Percentiles rank a stretch among this genome's conserved stretches.
These are phyloP conservation scores for Capitulum mitella DNA, from an alignment of 2,888 invertebrate genomes.

Conservation along the genomic window DNA sequence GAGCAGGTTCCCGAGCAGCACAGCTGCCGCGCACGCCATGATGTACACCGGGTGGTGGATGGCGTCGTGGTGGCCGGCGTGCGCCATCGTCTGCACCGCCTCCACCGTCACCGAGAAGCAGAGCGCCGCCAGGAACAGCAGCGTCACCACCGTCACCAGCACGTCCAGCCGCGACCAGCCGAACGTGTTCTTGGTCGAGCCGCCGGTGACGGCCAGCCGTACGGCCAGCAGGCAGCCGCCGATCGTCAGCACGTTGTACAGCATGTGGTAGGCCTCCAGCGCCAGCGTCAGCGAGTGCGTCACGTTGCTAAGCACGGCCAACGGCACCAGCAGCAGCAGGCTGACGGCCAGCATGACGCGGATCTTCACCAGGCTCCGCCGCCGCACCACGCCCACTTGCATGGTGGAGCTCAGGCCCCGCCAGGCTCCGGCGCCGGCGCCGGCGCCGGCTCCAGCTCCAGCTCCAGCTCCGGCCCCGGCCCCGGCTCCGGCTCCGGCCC, in stretches of 20 bases:
- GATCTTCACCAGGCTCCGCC: constrained; percentile 65
- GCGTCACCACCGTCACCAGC: constrained; percentile 63
- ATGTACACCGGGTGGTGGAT: constrained; percentile 68
- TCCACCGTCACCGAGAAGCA: constrained; percentile 74
- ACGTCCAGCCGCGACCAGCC: constrained; percentile 88
- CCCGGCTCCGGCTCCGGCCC: too few species aligned
- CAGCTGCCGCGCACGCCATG: constrained; percentile 60
- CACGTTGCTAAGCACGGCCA: constrained; percentile 76
- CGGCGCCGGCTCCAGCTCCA: too few species aligned
- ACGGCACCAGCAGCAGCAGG: constrained; percentile 66
- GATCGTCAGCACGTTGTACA: constrained; percentile 85
- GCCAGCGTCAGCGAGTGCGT: constrained; percentile 86
- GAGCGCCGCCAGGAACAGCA: constrained; percentile 65
- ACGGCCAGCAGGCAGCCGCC: constrained; percentile 68
- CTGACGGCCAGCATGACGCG: constrained; percentile 66
- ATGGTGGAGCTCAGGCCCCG: background rate
- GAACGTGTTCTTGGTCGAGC: constrained; percentile 63
- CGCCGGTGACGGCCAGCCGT: constrained; percentile 53
- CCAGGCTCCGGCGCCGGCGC: background rate
- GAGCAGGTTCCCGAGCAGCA: constrained; percentile 65
- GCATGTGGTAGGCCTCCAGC: constrained; percentile 87
- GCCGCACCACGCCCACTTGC: constrained; percentile 63
- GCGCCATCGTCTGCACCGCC: constrained; percentile 55
- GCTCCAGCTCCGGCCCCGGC: too few species aligned
- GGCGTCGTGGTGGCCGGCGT: constrained; percentile 50